Conservation (phyloP, 1,140 invertebrate species). For the Aphaenogaster ashmeadi region DNA sequence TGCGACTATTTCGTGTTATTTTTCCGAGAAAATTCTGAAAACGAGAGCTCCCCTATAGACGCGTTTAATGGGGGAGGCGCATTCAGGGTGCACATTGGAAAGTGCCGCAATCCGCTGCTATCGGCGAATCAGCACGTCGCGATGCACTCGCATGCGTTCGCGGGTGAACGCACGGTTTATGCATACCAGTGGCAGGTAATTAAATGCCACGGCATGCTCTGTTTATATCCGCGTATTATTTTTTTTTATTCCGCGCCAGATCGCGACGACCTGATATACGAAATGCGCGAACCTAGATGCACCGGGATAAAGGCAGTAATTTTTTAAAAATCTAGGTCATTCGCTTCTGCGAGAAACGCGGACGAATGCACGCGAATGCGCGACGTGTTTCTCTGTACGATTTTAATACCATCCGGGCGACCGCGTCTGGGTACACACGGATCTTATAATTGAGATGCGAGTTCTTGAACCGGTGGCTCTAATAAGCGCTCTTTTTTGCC, state of each 20-base stretch:
- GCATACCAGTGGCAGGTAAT: conserved; percentile 48
- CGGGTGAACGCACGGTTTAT: conserved; percentile 18
- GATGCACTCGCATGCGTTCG: conserved; percentile 29
- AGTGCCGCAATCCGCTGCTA: background rate
- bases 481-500: conserved; percentile 6
- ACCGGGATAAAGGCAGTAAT: conserved; percentile 46
- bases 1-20: background rate
- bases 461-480: background rate
- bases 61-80: background rate
- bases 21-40: conserved; percentile 4
- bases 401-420: conserved; percentile 50
- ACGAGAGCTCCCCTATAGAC: background rate
- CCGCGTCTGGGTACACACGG: background rate
- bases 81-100: background rate
- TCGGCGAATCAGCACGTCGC: conserved; percentile 53
- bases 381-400: background rate
- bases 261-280: conserved; percentile 17
- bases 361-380: conserved; percentile 13
- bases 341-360: background rate
- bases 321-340: conserved; percentile 66
- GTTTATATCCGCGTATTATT: conserved; percentile 8
- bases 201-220: conserved; percentile 63
- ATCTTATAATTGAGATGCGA: conserved; percentile 4
- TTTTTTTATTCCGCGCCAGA: conserved; percentile 18
- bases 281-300: conserved; percentile 24